These are phyloP conservation scores for Elgaria multicarinata DNA, from an alignment of 2,113 vertebrate genomes.

Conservation along the genomic window DNA sequence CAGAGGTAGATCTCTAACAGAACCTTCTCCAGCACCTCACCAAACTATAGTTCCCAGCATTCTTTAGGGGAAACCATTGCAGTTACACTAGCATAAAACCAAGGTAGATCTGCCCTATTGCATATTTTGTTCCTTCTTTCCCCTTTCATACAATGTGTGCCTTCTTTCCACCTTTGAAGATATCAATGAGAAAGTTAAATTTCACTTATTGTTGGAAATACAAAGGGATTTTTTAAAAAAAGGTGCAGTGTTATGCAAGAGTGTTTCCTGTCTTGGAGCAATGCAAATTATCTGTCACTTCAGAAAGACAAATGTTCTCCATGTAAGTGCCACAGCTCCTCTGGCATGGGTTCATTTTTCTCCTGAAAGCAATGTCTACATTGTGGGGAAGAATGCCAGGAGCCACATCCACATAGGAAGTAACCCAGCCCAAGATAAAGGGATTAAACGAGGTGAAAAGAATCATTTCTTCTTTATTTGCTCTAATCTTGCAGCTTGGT, in stretches of 20 bases:
- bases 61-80: not conserved
- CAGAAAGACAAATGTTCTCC: constrained; percentile 50
- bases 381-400: constrained; percentile 39
- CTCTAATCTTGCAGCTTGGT: constrained; percentile 46
- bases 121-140: constrained; percentile 47
- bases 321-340: constrained; percentile 44
- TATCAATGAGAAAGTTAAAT: constrained; percentile 63
- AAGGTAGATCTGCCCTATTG: not conserved
- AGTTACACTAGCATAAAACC: not conserved
- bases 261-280: constrained; percentile 30
- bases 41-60: not conserved
- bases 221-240: constrained; percentile 5
- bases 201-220: constrained; percentile 62
- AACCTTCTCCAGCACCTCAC: not conserved
- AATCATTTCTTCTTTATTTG: constrained; percentile 41
- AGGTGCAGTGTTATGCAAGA: constrained; percentile 36
- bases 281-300: constrained; percentile 41
- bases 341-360: constrained; percentile 36
- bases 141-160: constrained; percentile 21
- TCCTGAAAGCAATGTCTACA: constrained; percentile 31
- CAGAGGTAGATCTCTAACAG: not conserved
- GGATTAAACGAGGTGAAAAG: constrained; percentile 50
- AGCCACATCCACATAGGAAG: constrained; percentile 57
- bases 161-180: constrained; percentile 64
- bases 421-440: constrained; percentile 43